Evolutionary conservation across 2,113 vertebrate genomes (phyloP), one percentile per base, ranked within the genome.

Genomic region (Odontophorus gujanensis): DNA sequence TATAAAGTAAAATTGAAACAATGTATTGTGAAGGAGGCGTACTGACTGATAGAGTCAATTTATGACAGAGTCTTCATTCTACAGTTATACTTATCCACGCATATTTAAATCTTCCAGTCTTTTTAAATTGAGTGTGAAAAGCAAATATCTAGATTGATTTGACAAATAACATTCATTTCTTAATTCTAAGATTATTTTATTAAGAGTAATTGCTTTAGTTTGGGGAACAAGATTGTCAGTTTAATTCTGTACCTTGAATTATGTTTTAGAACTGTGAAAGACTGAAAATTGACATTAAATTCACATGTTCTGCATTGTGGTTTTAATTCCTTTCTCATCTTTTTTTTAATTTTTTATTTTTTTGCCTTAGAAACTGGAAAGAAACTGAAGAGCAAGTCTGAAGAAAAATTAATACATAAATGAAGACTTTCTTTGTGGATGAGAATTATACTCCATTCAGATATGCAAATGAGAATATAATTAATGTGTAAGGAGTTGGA

Each of bases 331-430:
- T 84, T 53, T 47, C 45, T 79, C 5, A 8, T 77, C 72, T 16
- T 79, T 62, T 90, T 89, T 92, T 77, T 74, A 14, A 77, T 62
- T 90, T 89, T 92, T 77, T 74, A 14, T 79, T 62, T 90, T 89
- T 92, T 75, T 80, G 4, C 62, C 28, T 16, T 83, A 96, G 96
- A 92, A 92, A 92, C 83, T 80, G 87, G 81, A 92, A 85, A 59
- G 59, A 92, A 73, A 24, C 26, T 19, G 68, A 34, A 85, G 38
- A 90, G 45, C 59, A 68, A 73, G n/a, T 80, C 68, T 34, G 85
- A 81, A 79, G 57, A 81, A 50, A 5, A 9, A 51, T 18, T 90
- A 59, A 34, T 50, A 34, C 1, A 0, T 25, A 84, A 78, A 73
- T 20, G 71, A 89, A 86, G 95, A 91, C 61, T 61, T 59, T 18